These are phyloP conservation scores for Temnothorax nylanderi DNA, from an alignment of 1,140 invertebrate species.

Conservation along the genomic window DNA sequence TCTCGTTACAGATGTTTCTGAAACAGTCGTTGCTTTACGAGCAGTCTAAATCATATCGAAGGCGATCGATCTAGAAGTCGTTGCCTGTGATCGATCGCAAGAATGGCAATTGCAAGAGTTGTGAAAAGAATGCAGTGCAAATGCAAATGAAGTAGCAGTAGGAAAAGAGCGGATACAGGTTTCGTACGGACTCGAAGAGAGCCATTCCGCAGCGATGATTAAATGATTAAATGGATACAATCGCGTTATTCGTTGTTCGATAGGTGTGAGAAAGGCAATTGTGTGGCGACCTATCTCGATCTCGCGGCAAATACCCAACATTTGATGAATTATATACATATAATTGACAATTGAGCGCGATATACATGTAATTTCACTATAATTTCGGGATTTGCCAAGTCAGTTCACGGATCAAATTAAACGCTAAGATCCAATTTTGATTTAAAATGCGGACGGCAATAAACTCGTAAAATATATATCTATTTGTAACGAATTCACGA, in stretches of 20 bases:
- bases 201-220: neutral
- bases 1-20: neutral
- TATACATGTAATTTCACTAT: no score
- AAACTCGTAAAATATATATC: conserved; percentile 21
- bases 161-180: no score
- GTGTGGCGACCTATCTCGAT: conserved; percentile 16
- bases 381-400: neutral
- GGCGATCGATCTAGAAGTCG: neutral
- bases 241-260: neutral
- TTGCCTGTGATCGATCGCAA: neutral
- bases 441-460: neutral
- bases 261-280: neutral
- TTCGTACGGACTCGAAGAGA: neutral
- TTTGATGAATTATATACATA: neutral
- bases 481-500: conserved; percentile 4
- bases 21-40: neutral
- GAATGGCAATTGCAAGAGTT: neutral
- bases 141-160: no score
- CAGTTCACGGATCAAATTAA: neutral
- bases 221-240: neutral
- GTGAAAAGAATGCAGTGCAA: neutral
- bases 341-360: neutral
- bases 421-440: neutral
- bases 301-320: neutral
- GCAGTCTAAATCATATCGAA: neutral